These are phyloP conservation scores for Corynorhinus townsendii DNA, from an alignment of 2,113 vertebrate genomes.

Conservation along the genomic window DNA sequence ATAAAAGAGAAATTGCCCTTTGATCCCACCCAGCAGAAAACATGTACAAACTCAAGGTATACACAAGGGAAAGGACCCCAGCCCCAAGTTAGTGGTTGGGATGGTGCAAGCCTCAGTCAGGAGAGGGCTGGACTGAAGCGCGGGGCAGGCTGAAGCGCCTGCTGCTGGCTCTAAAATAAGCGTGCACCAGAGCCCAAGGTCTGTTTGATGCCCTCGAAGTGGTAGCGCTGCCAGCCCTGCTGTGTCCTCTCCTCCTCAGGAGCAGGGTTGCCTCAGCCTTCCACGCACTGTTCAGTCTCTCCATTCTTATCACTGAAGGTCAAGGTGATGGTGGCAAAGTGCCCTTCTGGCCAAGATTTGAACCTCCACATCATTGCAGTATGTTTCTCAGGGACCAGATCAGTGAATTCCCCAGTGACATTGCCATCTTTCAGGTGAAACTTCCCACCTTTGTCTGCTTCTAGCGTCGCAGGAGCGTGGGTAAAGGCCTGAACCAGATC, in stretches of 20 bases:
- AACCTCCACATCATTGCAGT: constrained; percentile 95
- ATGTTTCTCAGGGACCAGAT: constrained; percentile 90
- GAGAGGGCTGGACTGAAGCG: constrained; percentile 62
- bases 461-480: constrained; percentile 86
- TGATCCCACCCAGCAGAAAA: constrained; percentile 81
- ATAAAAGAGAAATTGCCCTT: constrained; percentile 79
- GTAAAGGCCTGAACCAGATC: constrained; percentile 95
- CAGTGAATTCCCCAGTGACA: constrained; percentile 89
- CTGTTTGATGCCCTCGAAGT: constrained; percentile 94
- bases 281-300: constrained; percentile 87
- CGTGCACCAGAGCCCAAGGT: constrained; percentile 92
- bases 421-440: constrained; percentile 90
- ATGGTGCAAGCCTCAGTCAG: constrained; percentile 72
- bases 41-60: constrained; percentile 81
- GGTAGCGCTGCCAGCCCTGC: constrained; percentile 93
- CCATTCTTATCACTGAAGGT: constrained; percentile 86
- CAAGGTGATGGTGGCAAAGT: constrained; percentile 89
- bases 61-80: constrained; percentile 70
- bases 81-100: constrained; percentile 73
- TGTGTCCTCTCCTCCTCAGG: constrained; percentile 89
- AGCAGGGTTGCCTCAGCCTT: constrained; percentile 86
- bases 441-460: constrained; percentile 87
- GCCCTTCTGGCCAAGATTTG: constrained; percentile 93
- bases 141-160: constrained; percentile 32
- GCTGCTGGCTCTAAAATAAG: constrained; percentile 83